These are phyloP conservation scores for Eidolon dupreanum DNA, from an alignment of 2,797 vertebrate species.

Conservation along the genomic window DNA sequence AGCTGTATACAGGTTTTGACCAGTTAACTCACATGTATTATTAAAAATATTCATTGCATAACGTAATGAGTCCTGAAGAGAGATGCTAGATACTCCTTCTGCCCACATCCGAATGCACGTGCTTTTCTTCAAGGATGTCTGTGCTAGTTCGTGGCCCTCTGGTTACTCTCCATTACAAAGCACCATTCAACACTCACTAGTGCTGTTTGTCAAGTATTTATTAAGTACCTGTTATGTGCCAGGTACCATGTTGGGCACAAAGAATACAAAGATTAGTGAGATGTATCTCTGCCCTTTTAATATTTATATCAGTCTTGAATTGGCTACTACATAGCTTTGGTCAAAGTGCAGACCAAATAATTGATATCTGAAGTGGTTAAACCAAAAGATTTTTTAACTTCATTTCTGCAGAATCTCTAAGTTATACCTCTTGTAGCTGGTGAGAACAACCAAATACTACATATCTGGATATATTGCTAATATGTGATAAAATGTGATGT, in stretches of 20 bases:
- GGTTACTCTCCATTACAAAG: neutral
- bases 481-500: neutral
- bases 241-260: neutral
- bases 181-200: neutral
- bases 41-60: neutral
- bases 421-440: neutral
- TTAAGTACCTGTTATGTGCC: neutral
- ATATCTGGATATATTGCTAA: neutral
- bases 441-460: neutral
- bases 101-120: fast-evolving
- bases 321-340: neutral
- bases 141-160: neutral
- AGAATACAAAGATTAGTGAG: neutral
- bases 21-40: neutral
- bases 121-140: neutral
- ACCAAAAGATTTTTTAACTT: neutral
- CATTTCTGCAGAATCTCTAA: neutral
- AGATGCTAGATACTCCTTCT: neutral
- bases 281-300: neutral
- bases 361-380: neutral
- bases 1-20: neutral
- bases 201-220: neutral
- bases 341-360: neutral
- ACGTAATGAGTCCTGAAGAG: neutral
- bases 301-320: neutral